Percentiles rank a stretch among this genome's conserved stretches.
phyloP scores from a whole-genome alignment of 2,113 vertebrate genomes.

The Symphodus melops region DNA sequence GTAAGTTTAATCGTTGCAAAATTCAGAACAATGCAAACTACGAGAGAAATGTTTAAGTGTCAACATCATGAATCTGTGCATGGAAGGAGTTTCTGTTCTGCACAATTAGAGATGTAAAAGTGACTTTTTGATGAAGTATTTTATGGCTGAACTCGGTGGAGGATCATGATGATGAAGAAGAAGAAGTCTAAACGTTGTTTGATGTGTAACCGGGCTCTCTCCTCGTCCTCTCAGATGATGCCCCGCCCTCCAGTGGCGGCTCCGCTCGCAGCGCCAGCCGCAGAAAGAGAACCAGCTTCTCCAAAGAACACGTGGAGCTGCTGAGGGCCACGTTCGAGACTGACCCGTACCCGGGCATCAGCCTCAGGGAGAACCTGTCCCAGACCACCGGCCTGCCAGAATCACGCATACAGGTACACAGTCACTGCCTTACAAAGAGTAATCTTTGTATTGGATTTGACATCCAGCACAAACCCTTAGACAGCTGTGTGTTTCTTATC shows the following conservation, averaged over 20 bases:
- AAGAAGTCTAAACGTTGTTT: neutral
- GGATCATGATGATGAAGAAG: neutral
- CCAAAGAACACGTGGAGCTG: conserved; percentile 83
- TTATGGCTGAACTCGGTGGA: neutral
- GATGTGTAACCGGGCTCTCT: conserved; percentile 1
- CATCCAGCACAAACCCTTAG: neutral
- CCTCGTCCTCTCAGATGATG: conserved; percentile 57
- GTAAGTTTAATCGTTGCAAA: neutral
- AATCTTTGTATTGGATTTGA: no score
- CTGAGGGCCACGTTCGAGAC: conserved; percentile 79
- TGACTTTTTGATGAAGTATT: no score
- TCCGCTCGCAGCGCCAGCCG: conserved; percentile 76
- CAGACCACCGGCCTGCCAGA: conserved; percentile 82
- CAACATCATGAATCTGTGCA: neutral
- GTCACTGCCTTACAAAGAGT: no score
- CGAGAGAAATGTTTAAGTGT: neutral
- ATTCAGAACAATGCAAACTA: neutral
- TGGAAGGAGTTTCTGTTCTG: neutral
- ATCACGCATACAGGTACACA: conserved; percentile 84
- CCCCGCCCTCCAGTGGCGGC: conserved; percentile 35
- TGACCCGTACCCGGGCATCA: conserved; percentile 83
- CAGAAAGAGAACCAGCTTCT: conserved; percentile 84
- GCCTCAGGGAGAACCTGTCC: conserved; percentile 81
- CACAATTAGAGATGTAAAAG: neutral
- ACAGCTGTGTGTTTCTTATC: conserved; percentile 27